A percentile compares a stretch with the other conserved stretches of the same genome.
Conservation (phyloP, 2,797 vertebrate species). For the Melanotaenia pygmaea region DNA sequence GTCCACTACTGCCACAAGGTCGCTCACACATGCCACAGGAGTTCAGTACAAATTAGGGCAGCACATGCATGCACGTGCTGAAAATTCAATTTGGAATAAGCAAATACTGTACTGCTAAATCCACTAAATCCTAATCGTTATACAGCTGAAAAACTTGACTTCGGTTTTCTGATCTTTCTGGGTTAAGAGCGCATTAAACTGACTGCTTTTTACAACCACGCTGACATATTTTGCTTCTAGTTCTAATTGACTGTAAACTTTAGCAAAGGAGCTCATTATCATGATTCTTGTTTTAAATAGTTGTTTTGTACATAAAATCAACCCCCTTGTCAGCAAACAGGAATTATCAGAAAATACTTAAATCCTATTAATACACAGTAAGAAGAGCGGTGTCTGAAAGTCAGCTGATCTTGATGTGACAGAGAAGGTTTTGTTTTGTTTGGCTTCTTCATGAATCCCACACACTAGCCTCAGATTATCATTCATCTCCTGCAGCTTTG, state of each 20-base stretch:
- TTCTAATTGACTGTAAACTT: slow-evolving; percentile 24
- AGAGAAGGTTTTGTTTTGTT: slow-evolving; percentile 15
- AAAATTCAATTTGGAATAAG: slow-evolving; percentile 38
- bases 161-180: slow-evolving; percentile 66
- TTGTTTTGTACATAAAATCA: slow-evolving; percentile 43
- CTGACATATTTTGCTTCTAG: slow-evolving; percentile 64
- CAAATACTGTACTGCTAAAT: slow-evolving; percentile 61
- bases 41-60: slow-evolving; percentile 21
- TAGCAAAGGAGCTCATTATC: slow-evolving; percentile 28
- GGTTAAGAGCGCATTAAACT: slow-evolving; percentile 68
- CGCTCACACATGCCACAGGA: slow-evolving; percentile 3
- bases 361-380: slow-evolving; percentile 38
- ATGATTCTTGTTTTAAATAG: slow-evolving; percentile 41
- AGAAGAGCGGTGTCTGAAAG: slow-evolving; percentile 11
- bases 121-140: slow-evolving; percentile 74
- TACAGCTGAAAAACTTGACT: slow-evolving; percentile 74
- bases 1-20: slow-evolving; percentile 88
- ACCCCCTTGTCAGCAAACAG: slow-evolving; percentile 13
- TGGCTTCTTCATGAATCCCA: slow-evolving; percentile 23
- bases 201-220: slow-evolving; percentile 64
- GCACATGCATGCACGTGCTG: slow-evolving; percentile 43
- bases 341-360: slow-evolving; percentile 31
- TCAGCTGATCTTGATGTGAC: slow-evolving; percentile 47
- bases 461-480: slow-evolving; percentile 26
- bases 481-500: slow-evolving; percentile 32